Evolutionary conservation across 2,888 invertebrate genomes (phyloP), one percentile per base, ranked within the genome.

Genomic region (Agriopis leucophaearia): DNA sequence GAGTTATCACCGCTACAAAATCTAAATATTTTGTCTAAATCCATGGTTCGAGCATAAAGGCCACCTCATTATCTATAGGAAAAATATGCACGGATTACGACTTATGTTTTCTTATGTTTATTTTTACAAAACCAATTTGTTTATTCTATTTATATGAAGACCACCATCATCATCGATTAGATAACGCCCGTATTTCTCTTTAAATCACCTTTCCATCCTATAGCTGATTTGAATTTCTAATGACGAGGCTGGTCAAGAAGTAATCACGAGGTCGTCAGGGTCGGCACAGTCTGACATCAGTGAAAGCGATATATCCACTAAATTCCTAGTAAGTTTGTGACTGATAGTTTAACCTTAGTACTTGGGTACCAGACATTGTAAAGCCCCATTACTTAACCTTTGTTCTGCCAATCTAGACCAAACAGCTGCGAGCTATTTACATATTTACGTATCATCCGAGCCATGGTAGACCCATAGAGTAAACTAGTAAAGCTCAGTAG

Each of bases 201-300:
- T 16, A 57, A 47, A 62, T 72, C 61, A 58, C 36, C 66, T 54
- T 68, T 58, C 75, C 52, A 35, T 59, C 52, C 38, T 38, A n/a
- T n/a, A 48, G 42, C 13, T 47, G 40, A 63, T 67, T 67, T 63
- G 27, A 63, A 67, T 69, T 64, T 64, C 56, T 69, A 69, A 64
- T 64, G 55, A 64, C 16, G 44, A 74, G 56, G 66, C 56, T 57
- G 57, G 57, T 44, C 45, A 45, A 57, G 74, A 45, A 57, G 74
- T 74, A 76, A 77, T 64, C 69, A 42, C 45, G 76, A 78, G 82
- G 82, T 81, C 81, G 64, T 44, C 51, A 77, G 77, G 83, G 84
- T 83, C 84, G 69, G 64, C 64, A 63, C 64, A 50, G 59, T 50
- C 54, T 47, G 55, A 57, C 68, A 38, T 54, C 56, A 73, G 84